A percentile compares a stretch with the other conserved stretches of the same genome.
Conservation (phyloP, 2,888 invertebrate species). For the Ophion obscuratus region DNA sequence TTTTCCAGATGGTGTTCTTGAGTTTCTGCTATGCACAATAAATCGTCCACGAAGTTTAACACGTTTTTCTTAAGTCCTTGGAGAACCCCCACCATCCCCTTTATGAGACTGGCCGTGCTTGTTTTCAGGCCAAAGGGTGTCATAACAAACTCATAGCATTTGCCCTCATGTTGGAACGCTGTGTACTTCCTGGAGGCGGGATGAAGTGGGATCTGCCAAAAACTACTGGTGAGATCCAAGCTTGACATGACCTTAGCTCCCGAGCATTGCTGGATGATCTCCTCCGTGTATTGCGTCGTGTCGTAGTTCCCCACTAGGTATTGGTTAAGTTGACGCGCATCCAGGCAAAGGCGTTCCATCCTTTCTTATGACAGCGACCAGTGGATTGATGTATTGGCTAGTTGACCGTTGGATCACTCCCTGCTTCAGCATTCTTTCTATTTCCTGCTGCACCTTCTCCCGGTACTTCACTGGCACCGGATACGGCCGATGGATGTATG, state of each 20-base stretch:
- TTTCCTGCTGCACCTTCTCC: too few relatives aligned
- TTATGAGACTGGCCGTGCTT: neutral
- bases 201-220: slow-evolving; percentile 44
- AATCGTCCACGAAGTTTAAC: neutral
- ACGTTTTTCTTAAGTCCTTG: neutral
- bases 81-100: neutral
- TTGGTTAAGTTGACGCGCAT: too few relatives aligned
- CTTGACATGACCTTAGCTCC: neutral
- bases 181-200: slow-evolving; percentile 33
- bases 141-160: slow-evolving; percentile 12
- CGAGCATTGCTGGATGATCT: slow-evolving; percentile 19
- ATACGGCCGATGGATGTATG: too few relatives aligned
- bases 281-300: neutral
- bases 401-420: too few relatives aligned
- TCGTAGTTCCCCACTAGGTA: neutral
- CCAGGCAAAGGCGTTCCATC: too few relatives aligned
- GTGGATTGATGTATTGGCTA: too few relatives aligned
- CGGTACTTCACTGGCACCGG: too few relatives aligned
- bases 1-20: too few relatives aligned
- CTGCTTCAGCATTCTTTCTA: too few relatives aligned
- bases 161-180: slow-evolving; percentile 1
- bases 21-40: too few relatives aligned
- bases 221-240: slow-evolving; percentile 20
- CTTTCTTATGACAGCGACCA: too few relatives aligned
- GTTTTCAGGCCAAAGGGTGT: slow-evolving; percentile 25